Percentiles rank a stretch among this genome's conserved stretches.
Conservation (phyloP, 2,888 invertebrate genomes). For the Drosophila lutescens region DNA sequence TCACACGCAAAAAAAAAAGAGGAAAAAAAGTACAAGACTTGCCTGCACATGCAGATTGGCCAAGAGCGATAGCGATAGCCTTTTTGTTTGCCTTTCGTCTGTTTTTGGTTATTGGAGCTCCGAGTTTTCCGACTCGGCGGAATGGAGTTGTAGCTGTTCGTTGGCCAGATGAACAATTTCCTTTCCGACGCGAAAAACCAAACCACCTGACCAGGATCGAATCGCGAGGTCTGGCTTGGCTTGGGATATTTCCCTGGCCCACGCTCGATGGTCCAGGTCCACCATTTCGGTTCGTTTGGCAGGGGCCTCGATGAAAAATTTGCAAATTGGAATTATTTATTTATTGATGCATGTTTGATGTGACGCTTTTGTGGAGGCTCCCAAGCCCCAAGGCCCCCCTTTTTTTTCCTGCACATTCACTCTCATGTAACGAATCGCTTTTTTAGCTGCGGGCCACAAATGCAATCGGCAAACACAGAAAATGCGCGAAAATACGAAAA, state of each 20-base stretch:
- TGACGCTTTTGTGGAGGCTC: conserved; percentile 65
- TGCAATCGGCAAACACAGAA: conserved; percentile 45
- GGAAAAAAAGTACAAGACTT: conserved; percentile 1
- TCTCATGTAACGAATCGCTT: conserved; percentile 62
- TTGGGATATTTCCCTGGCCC: conserved; percentile 28
- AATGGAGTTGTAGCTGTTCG: conserved; percentile 47
- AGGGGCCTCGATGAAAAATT: conserved; percentile 61
- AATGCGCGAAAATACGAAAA: not conserved
- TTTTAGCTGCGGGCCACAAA: conserved; percentile 69
- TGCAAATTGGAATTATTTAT: conserved; percentile 75
- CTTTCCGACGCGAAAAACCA: conserved; percentile 66
- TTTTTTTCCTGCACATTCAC: conserved; percentile 17
- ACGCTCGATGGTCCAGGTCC: conserved; percentile 32
- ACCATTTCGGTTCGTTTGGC: conserved; percentile 49
- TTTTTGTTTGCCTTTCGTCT: conserved; percentile 62
- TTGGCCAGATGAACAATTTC: conserved; percentile 72
- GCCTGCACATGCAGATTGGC: conserved; percentile 76
- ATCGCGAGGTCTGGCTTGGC: conserved; percentile 7
- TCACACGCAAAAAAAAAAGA: conserved; percentile 48
- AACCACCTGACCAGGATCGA: conserved; percentile 63
- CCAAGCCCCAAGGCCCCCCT: conserved; percentile 14
- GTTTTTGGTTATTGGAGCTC: conserved; percentile 56
- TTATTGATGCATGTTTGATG: conserved; percentile 78
- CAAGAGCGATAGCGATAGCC: conserved; percentile 78
- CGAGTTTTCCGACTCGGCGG: conserved; percentile 38